Evolutionary conservation across 2,888 invertebrate genomes (phyloP).

Genomic region (Brenthis daphne): DNA sequence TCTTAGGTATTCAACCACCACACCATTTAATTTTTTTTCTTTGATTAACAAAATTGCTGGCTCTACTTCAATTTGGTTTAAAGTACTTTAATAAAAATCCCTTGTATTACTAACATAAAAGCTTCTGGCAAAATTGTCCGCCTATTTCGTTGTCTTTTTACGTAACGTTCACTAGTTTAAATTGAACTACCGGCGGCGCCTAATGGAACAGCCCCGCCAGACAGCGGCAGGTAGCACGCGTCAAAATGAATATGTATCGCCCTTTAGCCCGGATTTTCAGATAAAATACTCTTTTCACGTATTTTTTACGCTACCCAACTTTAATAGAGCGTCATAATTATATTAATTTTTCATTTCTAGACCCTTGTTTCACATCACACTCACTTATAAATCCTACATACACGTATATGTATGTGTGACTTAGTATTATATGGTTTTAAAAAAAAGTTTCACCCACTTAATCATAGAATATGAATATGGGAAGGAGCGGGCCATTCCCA

Average conservation of each 20-base stretch:
- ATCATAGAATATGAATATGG: too few species aligned
- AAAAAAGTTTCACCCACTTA: too few species aligned
- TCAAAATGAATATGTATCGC: conserved; percentile 35
- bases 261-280: conserved; percentile 32
- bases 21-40: not conserved
- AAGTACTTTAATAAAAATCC: conserved; percentile 16
- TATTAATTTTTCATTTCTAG: not conserved
- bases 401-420: too few species aligned
- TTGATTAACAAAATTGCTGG: conserved; percentile 1
- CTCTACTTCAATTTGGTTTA: conserved; percentile 6
- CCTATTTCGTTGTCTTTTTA: conserved; percentile 27
- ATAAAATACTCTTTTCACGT: conserved; percentile 18
- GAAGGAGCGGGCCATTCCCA: too few species aligned
- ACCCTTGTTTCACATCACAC: too few species aligned
- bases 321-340: conserved; percentile 10
- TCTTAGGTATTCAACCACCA: too few species aligned
- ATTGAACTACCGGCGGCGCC: conserved; percentile 30
- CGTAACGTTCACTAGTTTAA: conserved; percentile 30
- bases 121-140: conserved; percentile 21
- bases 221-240: conserved; percentile 29
- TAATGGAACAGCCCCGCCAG: conserved; percentile 33
- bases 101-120: conserved; percentile 25
- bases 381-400: too few species aligned
- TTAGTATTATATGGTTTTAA: too few species aligned
- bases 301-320: conserved; percentile 5